Evolutionary conservation across 2,888 invertebrate species (phyloP).

Genomic region (Melangyna quadrimaculata): DNA sequence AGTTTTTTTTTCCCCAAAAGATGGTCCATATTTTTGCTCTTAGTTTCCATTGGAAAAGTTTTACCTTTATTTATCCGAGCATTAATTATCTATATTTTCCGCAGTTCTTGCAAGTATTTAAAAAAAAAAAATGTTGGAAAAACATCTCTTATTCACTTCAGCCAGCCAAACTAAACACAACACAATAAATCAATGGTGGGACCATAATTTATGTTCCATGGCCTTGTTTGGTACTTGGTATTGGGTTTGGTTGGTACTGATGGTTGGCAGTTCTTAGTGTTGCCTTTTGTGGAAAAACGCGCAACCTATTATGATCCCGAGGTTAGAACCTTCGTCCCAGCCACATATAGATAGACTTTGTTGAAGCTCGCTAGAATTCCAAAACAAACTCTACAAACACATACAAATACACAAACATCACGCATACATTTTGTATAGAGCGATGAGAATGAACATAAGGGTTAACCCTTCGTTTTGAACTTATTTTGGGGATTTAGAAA

Average conservation of each 20-base stretch:
- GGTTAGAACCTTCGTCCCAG: neutral
- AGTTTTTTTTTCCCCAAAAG: neutral
- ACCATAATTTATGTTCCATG: conserved; percentile 57
- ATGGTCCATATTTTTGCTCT: neutral
- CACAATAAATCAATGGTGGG: conserved; percentile 55
- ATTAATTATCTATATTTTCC: conserved; percentile 63
- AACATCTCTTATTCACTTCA: conserved; percentile 56
- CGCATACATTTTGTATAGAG: neutral
- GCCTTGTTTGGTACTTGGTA: conserved; percentile 30
- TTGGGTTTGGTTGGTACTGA: neutral
- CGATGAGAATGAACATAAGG: conserved; percentile 46
- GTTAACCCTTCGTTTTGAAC: conserved; percentile 44
- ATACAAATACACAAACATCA: neutral
- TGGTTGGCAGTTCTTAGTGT: conserved; percentile 11
- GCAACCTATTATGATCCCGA: conserved; percentile 3
- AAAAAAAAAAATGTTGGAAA: conserved; percentile 33
- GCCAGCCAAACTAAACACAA: conserved; percentile 47
- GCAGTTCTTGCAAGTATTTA: conserved; percentile 45
- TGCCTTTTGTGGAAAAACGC: conserved; percentile 22
- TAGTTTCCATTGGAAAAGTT: conserved; percentile 36
- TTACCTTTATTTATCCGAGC: conserved; percentile 41
- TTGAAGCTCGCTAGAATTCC: neutral
- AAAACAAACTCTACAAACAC: neutral
- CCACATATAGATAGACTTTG: neutral
- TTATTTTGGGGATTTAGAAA: conserved; percentile 43